Evolutionary conservation across 2,888 invertebrate species (phyloP).

Genomic region (Melieria picta): DNA sequence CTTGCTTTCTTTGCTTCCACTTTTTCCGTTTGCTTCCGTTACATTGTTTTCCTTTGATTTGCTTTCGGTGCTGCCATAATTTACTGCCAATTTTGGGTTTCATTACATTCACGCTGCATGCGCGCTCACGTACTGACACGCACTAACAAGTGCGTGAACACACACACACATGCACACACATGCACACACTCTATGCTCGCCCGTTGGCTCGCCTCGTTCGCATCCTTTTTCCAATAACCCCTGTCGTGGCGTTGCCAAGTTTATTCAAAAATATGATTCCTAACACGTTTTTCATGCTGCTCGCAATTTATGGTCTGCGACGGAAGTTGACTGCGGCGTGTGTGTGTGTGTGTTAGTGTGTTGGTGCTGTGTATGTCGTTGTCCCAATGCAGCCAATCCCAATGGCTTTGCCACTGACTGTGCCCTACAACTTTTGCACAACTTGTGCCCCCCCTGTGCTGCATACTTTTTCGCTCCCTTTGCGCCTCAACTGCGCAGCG

Average conservation of each 20-base stretch:
- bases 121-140: neutral
- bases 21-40: no score
- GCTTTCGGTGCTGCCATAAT: neutral
- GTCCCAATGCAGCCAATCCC: no score
- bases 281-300: constrained; percentile 6
- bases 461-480: neutral
- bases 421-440: no score
- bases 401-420: no score
- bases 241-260: neutral
- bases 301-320: neutral
- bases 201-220: no score
- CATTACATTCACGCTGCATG: neutral
- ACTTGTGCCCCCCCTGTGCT: neutral
- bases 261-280: constrained; percentile 19
- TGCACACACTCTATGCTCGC: neutral
- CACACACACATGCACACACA: constrained; percentile 4
- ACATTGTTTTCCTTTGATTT: no score
- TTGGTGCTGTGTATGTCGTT: neutral
- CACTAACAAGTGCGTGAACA: neutral
- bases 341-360: constrained; percentile 10
- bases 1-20: neutral
- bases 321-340: neutral
- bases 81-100: neutral
- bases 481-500: neutral
- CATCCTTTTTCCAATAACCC: neutral